Conservation (phyloP, 2,888 invertebrate species). For the Caenorhabditis zanzibari region DNA sequence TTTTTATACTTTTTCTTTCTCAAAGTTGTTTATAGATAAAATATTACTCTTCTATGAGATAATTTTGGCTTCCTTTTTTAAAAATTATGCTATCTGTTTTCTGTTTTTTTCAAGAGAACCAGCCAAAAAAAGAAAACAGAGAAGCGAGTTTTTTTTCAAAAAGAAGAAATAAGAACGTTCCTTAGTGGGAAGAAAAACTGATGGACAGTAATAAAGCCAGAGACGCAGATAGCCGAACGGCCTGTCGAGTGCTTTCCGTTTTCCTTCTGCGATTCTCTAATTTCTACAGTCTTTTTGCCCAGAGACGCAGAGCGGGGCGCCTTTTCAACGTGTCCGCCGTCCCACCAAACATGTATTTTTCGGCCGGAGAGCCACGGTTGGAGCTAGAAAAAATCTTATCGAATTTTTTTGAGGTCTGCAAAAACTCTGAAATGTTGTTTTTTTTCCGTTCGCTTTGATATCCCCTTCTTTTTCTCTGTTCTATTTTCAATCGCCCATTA, state of each 20-base stretch:
- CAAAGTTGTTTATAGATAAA: background rate
- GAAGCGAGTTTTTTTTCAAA: conserved; percentile 31
- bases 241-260: conserved; percentile 52
- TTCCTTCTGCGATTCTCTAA: conserved; percentile 34
- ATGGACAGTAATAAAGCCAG: background rate
- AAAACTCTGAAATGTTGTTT: conserved; percentile 21
- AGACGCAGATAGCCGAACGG: conserved; percentile 54
- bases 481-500: background rate
- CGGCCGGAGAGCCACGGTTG: background rate
- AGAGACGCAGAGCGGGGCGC: conserved; percentile 47
- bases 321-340: conserved; percentile 51
- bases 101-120: conserved; percentile 32
- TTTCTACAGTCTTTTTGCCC: conserved; percentile 2
- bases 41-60: background rate
- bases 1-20: no score
- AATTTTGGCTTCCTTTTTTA: conserved; percentile 7
- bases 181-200: conserved; percentile 24
- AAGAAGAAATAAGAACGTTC: conserved; percentile 23
- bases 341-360: conserved; percentile 35
- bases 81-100: conserved; percentile 21
- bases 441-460: background rate
- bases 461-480: conserved; percentile 1
- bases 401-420: background rate
- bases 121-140: conserved; percentile 23
- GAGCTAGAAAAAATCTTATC: conserved; percentile 9